Base-by-base conservation (phyloP, 1,140 invertebrate species). In the Ceratina australensis region DNA sequence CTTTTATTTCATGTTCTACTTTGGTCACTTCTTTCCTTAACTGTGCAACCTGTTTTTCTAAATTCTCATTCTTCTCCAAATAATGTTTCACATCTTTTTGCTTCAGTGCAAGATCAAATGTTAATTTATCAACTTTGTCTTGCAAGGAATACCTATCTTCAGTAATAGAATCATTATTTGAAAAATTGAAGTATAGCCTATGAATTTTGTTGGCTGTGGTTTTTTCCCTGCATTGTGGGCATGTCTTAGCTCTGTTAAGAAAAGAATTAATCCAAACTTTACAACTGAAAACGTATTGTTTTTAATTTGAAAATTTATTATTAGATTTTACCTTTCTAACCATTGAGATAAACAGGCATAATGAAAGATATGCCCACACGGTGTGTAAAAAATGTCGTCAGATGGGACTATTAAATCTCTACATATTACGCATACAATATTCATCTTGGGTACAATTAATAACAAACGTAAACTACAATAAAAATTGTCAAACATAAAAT, bases 341-440 rank as follows among this genome's bases (percentile, higher is more conserved):
- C 95, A 96, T 81, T 95, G 93, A 22, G 90, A 89, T 3, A 95
- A 88, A 81, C 95, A 96, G 0, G 84, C 74, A 79, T 93, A 91
- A 82, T 96, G 95, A 82, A 95, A 95, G 81, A 95, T 88, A 87
- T 96, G 95, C 16, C 95, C 95, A 90, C 95, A 96, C 65, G 91
- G 91, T 15, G 94, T 95, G 20, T 91, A 88, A 83, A 92, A 93
- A 12, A 95, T 93, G 76, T 94, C 94, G 74, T 94, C 93, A 2
- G 92, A 90, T 26, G 94, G 93, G 24, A 90, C 88, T 64, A 95
- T 92, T 47, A 95, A 88, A 83, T 95, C 95, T 78, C 94, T 94
- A 87, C 95, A 96, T 86, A 96, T 96, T 22, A 94, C 92, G 88
- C 95, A 96, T 71, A 93, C 90, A 76, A 95, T 92, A 92, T 95